Evolutionary conservation across 2,797 vertebrate species (phyloP), one percentile per base, ranked within the genome.

Genomic region (Sebastolobus altivelis): DNA sequence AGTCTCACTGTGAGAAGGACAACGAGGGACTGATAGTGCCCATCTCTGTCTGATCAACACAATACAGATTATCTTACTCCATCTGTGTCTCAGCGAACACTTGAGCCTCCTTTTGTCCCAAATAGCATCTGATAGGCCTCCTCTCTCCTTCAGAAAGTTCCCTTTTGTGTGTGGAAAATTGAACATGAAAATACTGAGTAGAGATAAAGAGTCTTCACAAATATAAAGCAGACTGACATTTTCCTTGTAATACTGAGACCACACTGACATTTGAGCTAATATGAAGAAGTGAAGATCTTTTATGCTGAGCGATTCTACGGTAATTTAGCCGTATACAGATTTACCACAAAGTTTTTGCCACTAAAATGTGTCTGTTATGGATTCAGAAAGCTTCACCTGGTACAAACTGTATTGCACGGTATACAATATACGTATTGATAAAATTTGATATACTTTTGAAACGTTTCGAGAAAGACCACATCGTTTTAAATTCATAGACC

Each of bases 91-190:
- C 68, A 10, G 27, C 33, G 61, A 78, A 58, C 38, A 65, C 25
- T 78, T 77, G 74, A 83, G 65, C 35, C 54, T 62, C 59, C 72
- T 59, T 85, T 81, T 84, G 71, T 84, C 68, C 73, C 27, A 12
- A 25, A 63, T 27, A 69, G 20, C 71, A 62, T 16, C 54, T 22
- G 70, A 75, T 75, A 49, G 27, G 40, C 63, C 12, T 78, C 22
- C 20, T 58, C 12, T 62, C 29, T 55, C 35, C 63, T 49, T 63
- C 55, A 38, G 40, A 79, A 61, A 25, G 70, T 58, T 71, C 58
- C 25, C 29, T 10, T 65, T 79, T 76, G 77, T 75, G 14, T 61
- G 49, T 22, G 25, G 56, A 80, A 56, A 80, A 62, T 35, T 66
- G 60, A 74, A 79, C 67, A 56, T 46, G 78, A 61, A 72, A 77